These are phyloP conservation scores for Centropus unirufus DNA, from an alignment of 2,113 vertebrate genomes.

Conservation along the genomic window DNA sequence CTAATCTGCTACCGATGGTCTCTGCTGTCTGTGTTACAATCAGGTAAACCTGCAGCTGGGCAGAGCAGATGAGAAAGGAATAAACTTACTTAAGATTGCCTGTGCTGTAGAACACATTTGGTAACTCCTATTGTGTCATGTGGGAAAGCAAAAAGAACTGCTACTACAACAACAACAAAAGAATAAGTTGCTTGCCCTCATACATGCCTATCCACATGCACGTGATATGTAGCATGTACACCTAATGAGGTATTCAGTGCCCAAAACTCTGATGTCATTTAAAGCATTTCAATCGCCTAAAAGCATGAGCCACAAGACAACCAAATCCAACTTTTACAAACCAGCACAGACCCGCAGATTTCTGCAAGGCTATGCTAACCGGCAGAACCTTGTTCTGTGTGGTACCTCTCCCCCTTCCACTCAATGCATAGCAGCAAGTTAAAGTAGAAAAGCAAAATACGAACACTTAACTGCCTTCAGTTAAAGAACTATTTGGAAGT, in stretches of 20 bases:
- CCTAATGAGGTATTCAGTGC: not conserved
- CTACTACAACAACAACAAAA: not conserved
- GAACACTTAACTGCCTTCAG: not conserved
- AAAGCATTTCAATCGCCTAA: not conserved
- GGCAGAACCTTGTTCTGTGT: not conserved
- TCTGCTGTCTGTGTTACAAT: not conserved
- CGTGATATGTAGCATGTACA: fast-evolving
- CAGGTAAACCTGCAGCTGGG: not conserved
- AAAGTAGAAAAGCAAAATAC: not conserved
- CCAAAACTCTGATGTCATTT: not conserved
- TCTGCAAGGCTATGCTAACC: not conserved
- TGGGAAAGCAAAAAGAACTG: not conserved
- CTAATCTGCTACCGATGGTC: not conserved
- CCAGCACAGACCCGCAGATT: not conserved
- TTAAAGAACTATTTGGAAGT: not conserved
- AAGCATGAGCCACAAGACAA: not conserved
- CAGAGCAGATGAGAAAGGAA: not conserved
- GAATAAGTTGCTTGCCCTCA: not conserved
- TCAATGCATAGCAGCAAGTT: fast-evolving
- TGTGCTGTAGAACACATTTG: not conserved
- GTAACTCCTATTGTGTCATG: not conserved
- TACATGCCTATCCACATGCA: not conserved
- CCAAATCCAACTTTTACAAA: not conserved
- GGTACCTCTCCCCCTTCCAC: not conserved
- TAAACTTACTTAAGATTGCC: not conserved